These are phyloP conservation scores for Mesembrinibis cayennensis DNA, from an alignment of 2,113 vertebrate genomes.

Conservation along the genomic window DNA sequence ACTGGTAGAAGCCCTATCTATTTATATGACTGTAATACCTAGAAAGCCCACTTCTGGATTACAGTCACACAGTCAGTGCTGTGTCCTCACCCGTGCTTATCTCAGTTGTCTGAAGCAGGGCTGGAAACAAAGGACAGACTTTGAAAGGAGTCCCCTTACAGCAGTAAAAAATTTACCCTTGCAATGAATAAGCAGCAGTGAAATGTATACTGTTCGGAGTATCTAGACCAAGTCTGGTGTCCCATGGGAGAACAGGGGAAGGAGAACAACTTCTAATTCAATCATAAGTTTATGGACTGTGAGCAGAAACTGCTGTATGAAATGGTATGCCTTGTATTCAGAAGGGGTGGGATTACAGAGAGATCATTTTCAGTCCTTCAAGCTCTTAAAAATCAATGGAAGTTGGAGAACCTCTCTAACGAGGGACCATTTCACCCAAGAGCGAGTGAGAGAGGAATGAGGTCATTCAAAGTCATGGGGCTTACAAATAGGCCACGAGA, in stretches of 20 bases:
- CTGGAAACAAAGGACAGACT: background rate
- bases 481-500: background rate
- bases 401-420: background rate
- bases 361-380: background rate
- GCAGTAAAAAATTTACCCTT: background rate
- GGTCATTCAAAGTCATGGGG: background rate
- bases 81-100: background rate
- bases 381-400: conserved; percentile 4
- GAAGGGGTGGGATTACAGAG: background rate
- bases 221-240: background rate
- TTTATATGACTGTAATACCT: background rate
- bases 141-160: background rate
- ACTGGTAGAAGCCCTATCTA: background rate
- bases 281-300: background rate
- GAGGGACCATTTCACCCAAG: background rate
- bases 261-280: conserved; percentile 6
- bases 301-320: background rate
- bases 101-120: background rate
- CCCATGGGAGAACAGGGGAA: background rate
- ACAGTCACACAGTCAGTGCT: background rate
- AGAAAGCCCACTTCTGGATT: background rate
- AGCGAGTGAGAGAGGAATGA: background rate
- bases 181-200: background rate
- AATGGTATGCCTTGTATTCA: background rate
- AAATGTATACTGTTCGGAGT: background rate